Evolutionary conservation across 2,797 vertebrate genomes (phyloP), one percentile per base, ranked within the genome.

Genomic region (Esox masquinongy): DNA sequence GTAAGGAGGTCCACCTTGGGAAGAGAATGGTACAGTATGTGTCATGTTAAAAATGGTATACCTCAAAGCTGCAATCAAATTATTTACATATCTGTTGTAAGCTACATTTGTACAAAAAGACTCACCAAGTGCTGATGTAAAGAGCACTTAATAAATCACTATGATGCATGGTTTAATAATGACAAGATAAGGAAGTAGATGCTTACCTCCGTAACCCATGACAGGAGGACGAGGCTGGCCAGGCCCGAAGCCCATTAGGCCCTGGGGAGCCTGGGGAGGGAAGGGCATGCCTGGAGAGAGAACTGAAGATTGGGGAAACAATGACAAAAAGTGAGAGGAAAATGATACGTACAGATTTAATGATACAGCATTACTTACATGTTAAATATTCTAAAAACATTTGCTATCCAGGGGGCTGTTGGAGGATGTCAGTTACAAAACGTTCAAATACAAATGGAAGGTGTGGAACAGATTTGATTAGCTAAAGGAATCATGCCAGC

Each of bases 191-290:
- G 36, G 22, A 36, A 1, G 73, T 14, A 78, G 1, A 68, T 12
- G 77, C 89, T 17, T 87, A 96, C 96, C 95, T 85, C 95, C 95
- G 0, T 96, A 98, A 63, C 97, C 96, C 93, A 98, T 92, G 73
- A 97, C 92, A 2, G 96, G 97, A 14, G 96, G 97, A 11, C 96
- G 95, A n/a, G 97, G 97, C 89, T 96, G 96, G 4, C 90, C 53
- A 9, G 53, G 53, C 53, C 53, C 96, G 0, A 96, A 98, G 29
- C 93, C 94, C 93, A 98, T 90, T 71, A 95, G 88, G 59, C 95
- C 95, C 86, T 97, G 96, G 39, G 95, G 95, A 12, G 91, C 94
- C 87, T 97, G 97, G 71, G 94, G 96, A 22, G 96, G 95, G 80
- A 97, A 98, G 0, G 95, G 96, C 74, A 97, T 85, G 74, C 86